Conservation (phyloP, 2,797 vertebrate genomes). For the Gymnothorax javanicus region DNA sequence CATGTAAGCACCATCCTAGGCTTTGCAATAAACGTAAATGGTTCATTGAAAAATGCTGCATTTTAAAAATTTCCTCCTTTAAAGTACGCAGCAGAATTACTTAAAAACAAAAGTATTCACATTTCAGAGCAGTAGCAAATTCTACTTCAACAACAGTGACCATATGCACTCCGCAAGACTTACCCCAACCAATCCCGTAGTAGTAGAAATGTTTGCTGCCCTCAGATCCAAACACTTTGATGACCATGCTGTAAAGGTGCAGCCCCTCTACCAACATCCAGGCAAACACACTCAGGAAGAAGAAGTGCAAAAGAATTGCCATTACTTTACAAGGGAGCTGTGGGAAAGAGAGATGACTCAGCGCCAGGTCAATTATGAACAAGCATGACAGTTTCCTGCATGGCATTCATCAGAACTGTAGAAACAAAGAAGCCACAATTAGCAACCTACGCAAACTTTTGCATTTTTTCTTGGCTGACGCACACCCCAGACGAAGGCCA, state of each 20-base stretch:
- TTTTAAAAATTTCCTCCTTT: not conserved
- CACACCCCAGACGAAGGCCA: not conserved
- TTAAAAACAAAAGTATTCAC: not conserved
- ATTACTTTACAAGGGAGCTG: constrained; percentile 88
- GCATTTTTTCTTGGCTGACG: not conserved
- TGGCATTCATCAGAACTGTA: not conserved
- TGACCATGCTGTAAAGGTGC: constrained; percentile 97
- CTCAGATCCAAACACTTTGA: constrained; percentile 96
- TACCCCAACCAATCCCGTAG: constrained; percentile 95
- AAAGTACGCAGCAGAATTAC: not conserved
- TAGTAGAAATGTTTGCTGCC: constrained; percentile 93
- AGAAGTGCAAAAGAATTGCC: constrained; percentile 90
- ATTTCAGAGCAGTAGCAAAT: not conserved
- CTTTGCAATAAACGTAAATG: not conserved
- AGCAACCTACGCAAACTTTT: not conserved
- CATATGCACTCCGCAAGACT: constrained; percentile 45
- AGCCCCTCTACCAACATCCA: constrained; percentile 99
- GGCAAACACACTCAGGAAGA: constrained; percentile 92
- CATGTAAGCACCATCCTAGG: not conserved
- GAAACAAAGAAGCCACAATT: not conserved
- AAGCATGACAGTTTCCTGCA: not conserved
- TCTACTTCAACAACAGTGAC: not conserved
- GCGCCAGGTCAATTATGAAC: not conserved
- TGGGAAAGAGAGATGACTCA: constrained; percentile 12
- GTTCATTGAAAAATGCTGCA: not conserved